Conservation (phyloP, 2,113 vertebrate species). For the Zosterops pallidus region DNA sequence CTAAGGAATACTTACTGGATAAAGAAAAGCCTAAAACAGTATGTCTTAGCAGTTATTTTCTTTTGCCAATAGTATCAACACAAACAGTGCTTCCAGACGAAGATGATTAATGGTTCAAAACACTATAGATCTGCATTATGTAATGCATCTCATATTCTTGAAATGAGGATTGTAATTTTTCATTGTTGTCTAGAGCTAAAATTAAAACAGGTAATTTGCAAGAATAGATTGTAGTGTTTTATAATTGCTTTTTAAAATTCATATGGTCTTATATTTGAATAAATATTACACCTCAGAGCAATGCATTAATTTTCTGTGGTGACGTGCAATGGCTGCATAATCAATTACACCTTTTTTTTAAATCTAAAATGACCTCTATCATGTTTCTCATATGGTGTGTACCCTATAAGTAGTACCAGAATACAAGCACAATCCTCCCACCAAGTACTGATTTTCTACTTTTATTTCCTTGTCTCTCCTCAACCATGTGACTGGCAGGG, state of each 20-base stretch:
- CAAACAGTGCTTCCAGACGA: background rate
- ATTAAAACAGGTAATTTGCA: constrained; percentile 49
- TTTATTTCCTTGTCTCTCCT: background rate
- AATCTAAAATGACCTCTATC: background rate
- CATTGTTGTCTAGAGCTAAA: constrained; percentile 46
- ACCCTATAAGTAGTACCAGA: background rate
- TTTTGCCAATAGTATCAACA: constrained; percentile 51
- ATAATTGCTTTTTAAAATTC: constrained; percentile 43
- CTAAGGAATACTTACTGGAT: constrained; percentile 18
- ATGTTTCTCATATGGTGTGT: background rate
- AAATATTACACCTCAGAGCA: background rate
- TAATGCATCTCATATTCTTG: constrained; percentile 41
- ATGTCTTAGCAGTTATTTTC: background rate
- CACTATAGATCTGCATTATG: constrained; percentile 50
- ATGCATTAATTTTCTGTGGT: constrained; percentile 8
- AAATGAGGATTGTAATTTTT: constrained; percentile 57
- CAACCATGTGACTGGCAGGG: no score
- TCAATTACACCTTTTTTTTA: background rate
- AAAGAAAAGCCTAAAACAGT: constrained; percentile 30
- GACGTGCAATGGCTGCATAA: background rate
- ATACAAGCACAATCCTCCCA: background rate
- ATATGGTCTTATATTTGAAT: background rate
- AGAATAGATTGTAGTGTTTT: constrained; percentile 31
- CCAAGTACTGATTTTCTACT: background rate
- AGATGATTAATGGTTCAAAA: constrained; percentile 57